Evolutionary conservation across 2,888 invertebrate species (phyloP), one percentile per base, ranked within the genome.

Genomic region (Trachelus tabidus): DNA sequence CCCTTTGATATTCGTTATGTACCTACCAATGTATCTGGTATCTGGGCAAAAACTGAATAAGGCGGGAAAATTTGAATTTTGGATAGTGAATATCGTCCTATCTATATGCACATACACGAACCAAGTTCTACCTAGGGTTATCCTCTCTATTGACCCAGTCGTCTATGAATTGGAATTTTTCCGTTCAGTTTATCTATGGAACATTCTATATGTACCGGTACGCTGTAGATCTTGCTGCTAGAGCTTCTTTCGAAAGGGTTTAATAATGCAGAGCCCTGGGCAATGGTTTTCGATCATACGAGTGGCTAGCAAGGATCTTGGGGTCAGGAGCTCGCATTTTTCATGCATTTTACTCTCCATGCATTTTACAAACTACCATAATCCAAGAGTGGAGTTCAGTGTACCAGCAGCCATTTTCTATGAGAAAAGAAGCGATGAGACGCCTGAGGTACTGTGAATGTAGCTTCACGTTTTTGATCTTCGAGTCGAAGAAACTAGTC

Each of bases 191-290:
- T 56, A 56, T 56, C 56, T 23, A 56, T 56, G 23, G 56, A 56
- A 56, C 56, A 15, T 56, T 23, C 56, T 56, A 23, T 56, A 56
- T 23, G 1, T 23, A 23, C 15, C 15, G 23, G 56, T 56, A 56
- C 23, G 23, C 56, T 56, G 56, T 9, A 56, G 56, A 56, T 56
- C 56, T 23, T 56, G 15, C 56, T 56, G 0, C 23, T 56, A 9
- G 56, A 56, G 56, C 56, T 56, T 2, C 56, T 56, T n/a, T 35
- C 37, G 69, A 76, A 77, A 73, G 68, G 80, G 82, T 83, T 85
- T 83, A 85, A 85, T 86, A 86, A 84, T 83, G 82, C 82, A 85
- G 75, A 56, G 56, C 30, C 34, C 69, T 23, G 69, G 79, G 76
- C 74, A 69, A 73, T 73, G 71, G 68, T 73, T 80, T 79, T 81